Evolutionary conservation across 2,888 invertebrate species (phyloP).

Genomic region (Tethea ocularis): DNA sequence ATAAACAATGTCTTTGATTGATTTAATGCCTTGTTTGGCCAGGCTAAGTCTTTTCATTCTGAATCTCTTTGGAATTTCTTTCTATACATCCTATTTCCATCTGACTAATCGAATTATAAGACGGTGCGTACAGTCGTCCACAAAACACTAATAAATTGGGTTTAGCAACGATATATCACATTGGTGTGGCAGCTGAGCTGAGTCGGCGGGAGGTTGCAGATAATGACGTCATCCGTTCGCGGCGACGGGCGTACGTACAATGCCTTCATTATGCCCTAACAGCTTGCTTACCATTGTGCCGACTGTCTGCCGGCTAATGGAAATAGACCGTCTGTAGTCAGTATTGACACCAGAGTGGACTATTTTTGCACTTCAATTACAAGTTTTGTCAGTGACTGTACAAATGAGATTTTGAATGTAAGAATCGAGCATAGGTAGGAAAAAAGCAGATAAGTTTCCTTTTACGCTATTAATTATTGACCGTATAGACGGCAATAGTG

Average conservation of each 20-base stretch:
- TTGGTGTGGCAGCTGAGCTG: slow-evolving; percentile 54
- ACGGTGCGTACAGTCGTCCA: slow-evolving; percentile 43
- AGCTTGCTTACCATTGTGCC: slow-evolving; percentile 74
- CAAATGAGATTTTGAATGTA: background rate
- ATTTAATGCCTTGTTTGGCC: background rate
- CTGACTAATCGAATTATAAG: slow-evolving; percentile 13
- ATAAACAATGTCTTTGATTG: too few species aligned
- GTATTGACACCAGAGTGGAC: slow-evolving; percentile 27
- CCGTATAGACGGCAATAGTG: too few species aligned
- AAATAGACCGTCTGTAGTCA: slow-evolving; percentile 49
- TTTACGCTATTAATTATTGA: background rate
- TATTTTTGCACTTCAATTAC: slow-evolving; percentile 35
- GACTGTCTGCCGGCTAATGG: slow-evolving; percentile 60
- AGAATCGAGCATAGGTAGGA: background rate
- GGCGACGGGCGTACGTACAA: slow-evolving; percentile 57
- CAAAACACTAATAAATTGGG: slow-evolving; percentile 66
- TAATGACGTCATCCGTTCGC: slow-evolving; percentile 67
- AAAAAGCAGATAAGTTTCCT: background rate
- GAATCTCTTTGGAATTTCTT: background rate
- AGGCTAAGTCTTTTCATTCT: background rate
- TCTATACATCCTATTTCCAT: slow-evolving; percentile 5
- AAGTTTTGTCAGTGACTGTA: slow-evolving; percentile 22
- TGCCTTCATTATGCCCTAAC: slow-evolving; percentile 74
- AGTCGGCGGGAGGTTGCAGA: slow-evolving; percentile 63
- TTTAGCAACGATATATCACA: slow-evolving; percentile 61